These are phyloP conservation scores for Enteromius treurensis DNA, from an alignment of 2,797 vertebrate species.

Conservation along the genomic window DNA sequence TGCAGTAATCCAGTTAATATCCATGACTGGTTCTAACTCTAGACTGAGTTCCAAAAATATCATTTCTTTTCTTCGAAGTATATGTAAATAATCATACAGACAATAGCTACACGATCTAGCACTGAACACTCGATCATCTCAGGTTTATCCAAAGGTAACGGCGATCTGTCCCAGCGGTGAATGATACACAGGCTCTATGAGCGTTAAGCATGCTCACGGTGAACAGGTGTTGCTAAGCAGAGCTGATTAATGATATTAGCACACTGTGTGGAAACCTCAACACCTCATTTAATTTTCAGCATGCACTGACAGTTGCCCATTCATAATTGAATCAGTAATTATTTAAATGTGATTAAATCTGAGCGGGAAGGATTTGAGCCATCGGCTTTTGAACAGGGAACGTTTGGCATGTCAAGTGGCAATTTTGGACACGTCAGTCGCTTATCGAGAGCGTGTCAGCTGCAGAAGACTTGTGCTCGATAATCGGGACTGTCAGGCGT, in stretches of 20 bases:
- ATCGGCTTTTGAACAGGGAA: slow-evolving; percentile 38
- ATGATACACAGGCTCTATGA: background rate
- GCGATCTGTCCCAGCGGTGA: background rate
- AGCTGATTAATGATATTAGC: slow-evolving; percentile 29
- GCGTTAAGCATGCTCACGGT: slow-evolving; percentile 4
- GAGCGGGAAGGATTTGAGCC: slow-evolving; percentile 34
- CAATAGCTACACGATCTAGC: slow-evolving; percentile 3
- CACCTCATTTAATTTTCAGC: slow-evolving; percentile 48
- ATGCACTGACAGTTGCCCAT: slow-evolving; percentile 21
- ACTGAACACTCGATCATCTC: slow-evolving; percentile 11
- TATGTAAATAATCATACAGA: slow-evolving; percentile 25
- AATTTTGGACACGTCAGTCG: slow-evolving; percentile 27
- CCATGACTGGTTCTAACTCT: background rate
- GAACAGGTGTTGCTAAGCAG: slow-evolving; percentile 45
- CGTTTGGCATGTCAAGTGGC: slow-evolving; percentile 28
- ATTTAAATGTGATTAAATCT: slow-evolving; percentile 55
- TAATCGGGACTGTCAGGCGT: slow-evolving; percentile 33
- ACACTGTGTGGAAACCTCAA: slow-evolving; percentile 28
- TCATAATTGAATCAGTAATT: slow-evolving; percentile 57
- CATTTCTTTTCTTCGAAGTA: background rate
- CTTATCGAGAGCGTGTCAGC: slow-evolving; percentile 30
- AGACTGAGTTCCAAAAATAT: background rate
- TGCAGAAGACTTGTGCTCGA: slow-evolving; percentile 19
- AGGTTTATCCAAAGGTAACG: slow-evolving; percentile 17
- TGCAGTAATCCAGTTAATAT: background rate